Base-by-base conservation (phyloP, 2,113 vertebrate genomes). In the Nothoprocta pentlandii region DNA sequence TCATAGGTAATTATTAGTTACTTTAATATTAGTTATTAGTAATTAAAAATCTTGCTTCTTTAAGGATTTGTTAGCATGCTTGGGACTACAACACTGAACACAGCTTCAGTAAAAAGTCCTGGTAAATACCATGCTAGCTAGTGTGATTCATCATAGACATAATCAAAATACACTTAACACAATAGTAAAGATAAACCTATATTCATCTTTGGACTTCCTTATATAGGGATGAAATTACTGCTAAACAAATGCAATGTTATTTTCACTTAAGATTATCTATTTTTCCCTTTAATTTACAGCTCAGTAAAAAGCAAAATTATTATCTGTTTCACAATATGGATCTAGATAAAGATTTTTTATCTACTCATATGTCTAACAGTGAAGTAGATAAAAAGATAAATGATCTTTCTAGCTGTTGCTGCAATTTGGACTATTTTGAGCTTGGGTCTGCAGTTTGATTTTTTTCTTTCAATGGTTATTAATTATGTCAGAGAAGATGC, bases 331-430 rank as follows among this genome's bases (percentile, higher is more conserved):
- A 2, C 42, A 44, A 36, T 51, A 51, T 63, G 69, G 36, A 92
- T 92, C 56, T 61, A 84, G 39, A 54, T 54, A 71, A 92, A 84
- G 88, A 75, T 56, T 83, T 96, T 87, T 86, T 76, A 84, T 84
- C 47, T 69, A 54, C 62, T 93, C 73, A 34, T 26, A 26, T 86
- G 10, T 84, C 69, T 78, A 81, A 68, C 34, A 89, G 19, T 75
- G 69, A 94, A 84, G 4, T 17, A 89, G 62, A 68, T 39, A 92
- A 92, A 75, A 75, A 86, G 22, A 76, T 1, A 63, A 82, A 78
- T 68, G 0, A 56, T 84, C 68, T 26, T 84, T 81, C 16, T 80
- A 71, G 12, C 63, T 64, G 17, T 34, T 69, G n/a, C 74, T 89
- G 58, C 84, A 89, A 12, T 93, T 89, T 66, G 39, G 20, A 49